These are phyloP conservation scores for Electrophaes corylata DNA, from an alignment of 2,888 invertebrate genomes.

Conservation along the genomic window DNA sequence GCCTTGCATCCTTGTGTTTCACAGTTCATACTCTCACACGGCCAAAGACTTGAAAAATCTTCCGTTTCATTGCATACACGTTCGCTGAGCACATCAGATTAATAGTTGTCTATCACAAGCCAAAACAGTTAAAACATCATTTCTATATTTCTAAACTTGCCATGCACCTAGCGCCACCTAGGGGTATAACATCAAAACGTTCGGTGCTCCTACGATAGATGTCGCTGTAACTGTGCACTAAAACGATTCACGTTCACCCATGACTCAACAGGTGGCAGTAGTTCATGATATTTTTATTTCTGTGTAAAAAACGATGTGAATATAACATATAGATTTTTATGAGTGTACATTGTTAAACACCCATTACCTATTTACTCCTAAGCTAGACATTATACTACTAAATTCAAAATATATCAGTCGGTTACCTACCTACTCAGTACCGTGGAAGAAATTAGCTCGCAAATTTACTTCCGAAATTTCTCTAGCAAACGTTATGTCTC, in stretches of 20 bases:
- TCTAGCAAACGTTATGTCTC: neutral
- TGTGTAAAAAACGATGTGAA: neutral
- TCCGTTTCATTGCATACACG: slow-evolving; percentile 40
- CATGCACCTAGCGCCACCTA: slow-evolving; percentile 51
- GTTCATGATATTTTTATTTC: neutral
- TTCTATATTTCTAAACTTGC: neutral
- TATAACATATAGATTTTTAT: no score
- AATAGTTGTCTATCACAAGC: slow-evolving; percentile 1
- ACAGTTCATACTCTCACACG: slow-evolving; percentile 39
- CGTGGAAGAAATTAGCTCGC: neutral
- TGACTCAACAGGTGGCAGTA: slow-evolving; percentile 29
- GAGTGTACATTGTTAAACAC: no score
- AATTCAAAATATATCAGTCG: neutral
- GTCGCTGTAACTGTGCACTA: slow-evolving; percentile 37
- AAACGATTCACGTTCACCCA: neutral
- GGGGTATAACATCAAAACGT: slow-evolving; percentile 17
- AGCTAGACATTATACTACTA: no score
- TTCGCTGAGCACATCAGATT: slow-evolving; percentile 40
- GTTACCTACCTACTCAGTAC: neutral
- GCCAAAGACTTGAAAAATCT: slow-evolving; percentile 29
- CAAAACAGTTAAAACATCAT: slow-evolving; percentile 15
- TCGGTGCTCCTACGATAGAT: slow-evolving; percentile 42
- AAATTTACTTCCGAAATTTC: neutral
- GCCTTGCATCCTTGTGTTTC: slow-evolving; percentile 63
- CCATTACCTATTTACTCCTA: no score